A percentile compares a stretch with the other conserved stretches of the same genome.
These are phyloP conservation scores for Patiria pectinifera DNA, from an alignment of 53 echinoderm and acorn worm genomes.

Conservation along the genomic window DNA sequence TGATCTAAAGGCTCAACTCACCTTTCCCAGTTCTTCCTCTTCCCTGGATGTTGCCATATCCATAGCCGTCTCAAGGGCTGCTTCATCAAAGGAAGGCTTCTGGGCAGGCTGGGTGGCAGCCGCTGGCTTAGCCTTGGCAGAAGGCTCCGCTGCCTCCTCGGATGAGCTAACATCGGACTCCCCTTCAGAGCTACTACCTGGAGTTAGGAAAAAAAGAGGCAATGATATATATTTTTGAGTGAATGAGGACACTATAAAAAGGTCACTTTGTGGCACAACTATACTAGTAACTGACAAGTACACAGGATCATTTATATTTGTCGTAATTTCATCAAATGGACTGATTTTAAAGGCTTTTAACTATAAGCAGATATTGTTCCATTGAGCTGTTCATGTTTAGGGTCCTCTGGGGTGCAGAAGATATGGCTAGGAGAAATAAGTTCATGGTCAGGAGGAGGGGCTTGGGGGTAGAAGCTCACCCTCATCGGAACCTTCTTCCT, in stretches of 20 bases:
- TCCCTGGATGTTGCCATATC: constrained; percentile 85
- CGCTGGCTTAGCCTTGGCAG: constrained; percentile 21
- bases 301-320: neutral
- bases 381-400: neutral
- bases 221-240: neutral
- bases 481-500: constrained; percentile 68
- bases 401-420: neutral
- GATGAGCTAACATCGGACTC: constrained; percentile 59
- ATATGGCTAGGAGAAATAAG: neutral
- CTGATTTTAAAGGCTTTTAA: no score
- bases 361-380: no score
- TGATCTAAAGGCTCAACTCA: constrained; percentile 23
- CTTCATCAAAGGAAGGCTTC: constrained; percentile 67
- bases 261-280: no score
- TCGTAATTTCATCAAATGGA: neutral
- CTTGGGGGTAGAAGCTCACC: constrained; percentile 15
- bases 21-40: constrained; percentile 95
- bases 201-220: neutral
- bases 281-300: no score
- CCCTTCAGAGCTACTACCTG: constrained; percentile 73
- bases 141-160: constrained; percentile 60
- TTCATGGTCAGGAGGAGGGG: neutral
- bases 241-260: no score
- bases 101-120: neutral
- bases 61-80: constrained; percentile 86